phyloP scores from a whole-genome alignment of 2,888 invertebrate species.

The Polia nebulosa region DNA sequence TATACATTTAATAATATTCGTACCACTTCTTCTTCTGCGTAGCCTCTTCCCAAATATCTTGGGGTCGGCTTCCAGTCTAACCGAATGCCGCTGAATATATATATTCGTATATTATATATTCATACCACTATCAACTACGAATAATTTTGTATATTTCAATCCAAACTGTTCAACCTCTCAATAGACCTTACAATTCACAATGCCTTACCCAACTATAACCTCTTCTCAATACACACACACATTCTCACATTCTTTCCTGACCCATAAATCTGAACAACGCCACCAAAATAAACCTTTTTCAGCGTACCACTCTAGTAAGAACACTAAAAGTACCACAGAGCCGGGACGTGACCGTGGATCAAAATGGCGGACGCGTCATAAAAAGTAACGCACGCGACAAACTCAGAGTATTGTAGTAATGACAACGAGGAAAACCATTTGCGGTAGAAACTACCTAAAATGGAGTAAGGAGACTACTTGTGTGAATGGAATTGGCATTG shows the following conservation, averaged over 20 bases:
- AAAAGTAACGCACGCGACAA: constrained; percentile 51
- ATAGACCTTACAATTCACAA: background rate
- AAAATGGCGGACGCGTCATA: constrained; percentile 41
- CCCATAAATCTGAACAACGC: constrained; percentile 41
- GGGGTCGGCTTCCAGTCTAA: no score
- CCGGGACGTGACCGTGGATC: constrained; percentile 50
- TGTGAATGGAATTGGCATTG: background rate
- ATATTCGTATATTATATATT: no score
- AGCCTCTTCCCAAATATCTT: no score
- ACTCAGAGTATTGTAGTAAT: constrained; percentile 33
- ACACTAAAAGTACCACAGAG: constrained; percentile 51
- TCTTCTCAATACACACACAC: background rate
- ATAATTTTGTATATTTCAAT: no score
- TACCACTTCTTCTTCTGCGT: no score
- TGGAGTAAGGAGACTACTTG: background rate
- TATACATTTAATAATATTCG: no score
- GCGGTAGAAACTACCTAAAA: constrained; percentile 5
- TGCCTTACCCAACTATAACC: background rate
- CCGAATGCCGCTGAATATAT: no score
- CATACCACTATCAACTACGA: no score
- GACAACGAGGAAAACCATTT: constrained; percentile 41
- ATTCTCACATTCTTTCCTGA: constrained; percentile 8
- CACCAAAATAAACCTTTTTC: constrained; percentile 49
- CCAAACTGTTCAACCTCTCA: background rate
- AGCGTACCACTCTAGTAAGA: constrained; percentile 33